Percentiles rank a stretch among this genome's conserved stretches.
Conservation (phyloP, 2,888 invertebrate genomes). For the Drosophila engyochracea region DNA sequence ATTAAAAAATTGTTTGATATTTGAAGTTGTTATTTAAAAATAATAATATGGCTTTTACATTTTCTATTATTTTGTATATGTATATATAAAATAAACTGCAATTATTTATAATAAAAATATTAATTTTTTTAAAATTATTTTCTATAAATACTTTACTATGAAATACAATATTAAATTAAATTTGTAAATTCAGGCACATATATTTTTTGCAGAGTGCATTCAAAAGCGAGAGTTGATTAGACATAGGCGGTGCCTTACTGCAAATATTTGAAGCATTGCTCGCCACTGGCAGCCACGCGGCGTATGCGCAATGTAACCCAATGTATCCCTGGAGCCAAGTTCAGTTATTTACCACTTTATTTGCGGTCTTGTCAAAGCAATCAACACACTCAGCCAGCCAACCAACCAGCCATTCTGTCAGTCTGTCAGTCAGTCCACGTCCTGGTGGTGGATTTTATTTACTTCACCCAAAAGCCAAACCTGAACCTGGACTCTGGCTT, state of each 20-base stretch:
- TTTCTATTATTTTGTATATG: background rate
- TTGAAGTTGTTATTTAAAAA: background rate
- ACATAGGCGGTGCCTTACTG: background rate
- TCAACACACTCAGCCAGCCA: conserved; percentile 61
- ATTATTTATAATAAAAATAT: background rate
- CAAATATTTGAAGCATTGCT: conserved; percentile 24
- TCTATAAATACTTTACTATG: background rate
- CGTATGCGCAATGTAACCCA: conserved; percentile 68
- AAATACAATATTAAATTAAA: too few species aligned
- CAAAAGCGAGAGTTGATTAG: conserved; percentile 7
- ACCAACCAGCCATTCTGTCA: background rate
- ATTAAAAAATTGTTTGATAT: background rate
- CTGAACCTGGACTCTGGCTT: conserved; percentile 9
- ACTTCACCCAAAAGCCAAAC: conserved; percentile 40
- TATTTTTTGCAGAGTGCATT: conserved; percentile 5
- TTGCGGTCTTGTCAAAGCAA: conserved; percentile 76
- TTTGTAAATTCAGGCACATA: background rate
- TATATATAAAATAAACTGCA: background rate
- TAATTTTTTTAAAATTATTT: background rate
- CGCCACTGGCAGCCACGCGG: conserved; percentile 30
- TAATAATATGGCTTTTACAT: background rate
- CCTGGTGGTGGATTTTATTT: conserved; percentile 72
- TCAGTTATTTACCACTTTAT: conserved; percentile 72
- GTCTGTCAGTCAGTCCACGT: conserved; percentile 13
- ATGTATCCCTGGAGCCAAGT: conserved; percentile 13